Conservation (phyloP, 2,888 invertebrate species). For the Nomada goodeniana region DNA sequence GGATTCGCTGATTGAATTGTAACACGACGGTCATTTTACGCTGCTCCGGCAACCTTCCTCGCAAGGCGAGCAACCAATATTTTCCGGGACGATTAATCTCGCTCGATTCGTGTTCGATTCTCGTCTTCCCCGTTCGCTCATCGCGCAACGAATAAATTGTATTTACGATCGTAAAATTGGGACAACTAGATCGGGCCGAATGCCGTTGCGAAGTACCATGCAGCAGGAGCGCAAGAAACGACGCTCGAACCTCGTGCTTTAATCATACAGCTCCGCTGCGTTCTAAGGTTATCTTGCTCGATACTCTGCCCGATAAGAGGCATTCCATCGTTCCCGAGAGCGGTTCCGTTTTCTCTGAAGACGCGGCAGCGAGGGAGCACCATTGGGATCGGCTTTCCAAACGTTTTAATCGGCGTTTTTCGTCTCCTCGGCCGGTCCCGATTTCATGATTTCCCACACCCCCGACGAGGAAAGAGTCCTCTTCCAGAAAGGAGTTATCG, state of each 20-base stretch:
- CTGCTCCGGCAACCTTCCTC: too few relatives aligned
- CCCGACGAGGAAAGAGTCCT: constrained; percentile 51
- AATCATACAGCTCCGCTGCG: neutral
- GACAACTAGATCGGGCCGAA: too few relatives aligned
- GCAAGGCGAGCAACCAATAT: too few relatives aligned
- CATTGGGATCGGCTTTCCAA: constrained; percentile 66
- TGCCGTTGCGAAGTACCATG: neutral
- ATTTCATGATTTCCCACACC: constrained; percentile 48
- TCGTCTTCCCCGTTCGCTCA: too few relatives aligned
- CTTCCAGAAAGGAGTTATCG: constrained; percentile 80
- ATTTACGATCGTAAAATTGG: too few relatives aligned
- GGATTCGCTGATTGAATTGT: neutral
- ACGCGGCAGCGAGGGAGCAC: constrained; percentile 9
- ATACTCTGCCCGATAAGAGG: neutral
- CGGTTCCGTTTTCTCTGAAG: constrained; percentile 26
- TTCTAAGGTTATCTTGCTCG: neutral
- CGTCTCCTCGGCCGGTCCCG: constrained; percentile 48
- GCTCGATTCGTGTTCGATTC: too few relatives aligned
- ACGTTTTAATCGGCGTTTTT: constrained; percentile 75
- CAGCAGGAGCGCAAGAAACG: neutral
- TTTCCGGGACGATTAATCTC: too few relatives aligned
- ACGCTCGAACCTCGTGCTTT: neutral
- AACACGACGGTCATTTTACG: too few relatives aligned
- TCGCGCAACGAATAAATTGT: too few relatives aligned
- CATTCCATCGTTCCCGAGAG: neutral